phyloP scores from a whole-genome alignment of 92 coral and sea anemone genomes.

The Palythoa grandiflora region DNA sequence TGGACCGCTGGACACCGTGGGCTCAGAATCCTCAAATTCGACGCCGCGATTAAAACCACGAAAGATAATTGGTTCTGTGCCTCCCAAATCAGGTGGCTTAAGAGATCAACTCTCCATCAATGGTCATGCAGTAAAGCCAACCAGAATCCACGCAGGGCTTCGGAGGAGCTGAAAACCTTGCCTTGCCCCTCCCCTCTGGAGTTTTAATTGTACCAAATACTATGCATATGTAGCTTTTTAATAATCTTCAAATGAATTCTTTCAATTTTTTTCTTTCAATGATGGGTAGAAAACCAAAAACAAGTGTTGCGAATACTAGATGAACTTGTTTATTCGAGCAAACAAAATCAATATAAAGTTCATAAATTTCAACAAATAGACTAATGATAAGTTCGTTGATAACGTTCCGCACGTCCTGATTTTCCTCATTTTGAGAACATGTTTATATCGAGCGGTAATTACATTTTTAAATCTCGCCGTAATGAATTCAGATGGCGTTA shows the following conservation, averaged over 20 bases:
- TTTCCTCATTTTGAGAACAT: neutral
- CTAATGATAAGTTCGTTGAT: too few species aligned
- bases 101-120: constrained; percentile 81
- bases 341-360: neutral
- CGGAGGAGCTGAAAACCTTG: constrained; percentile 16
- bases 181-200: neutral
- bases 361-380: neutral
- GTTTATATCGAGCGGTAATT: neutral
- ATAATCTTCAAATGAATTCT: neutral
- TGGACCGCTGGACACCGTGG: constrained; percentile 78
- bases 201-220: neutral
- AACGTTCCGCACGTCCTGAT: neutral
- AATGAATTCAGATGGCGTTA: neutral
- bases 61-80: constrained; percentile 49
- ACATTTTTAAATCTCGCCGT: neutral
- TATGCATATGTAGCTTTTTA: neutral
- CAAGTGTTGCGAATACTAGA: neutral
- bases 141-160: constrained; percentile 58
- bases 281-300: neutral
- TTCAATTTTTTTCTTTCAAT: neutral
- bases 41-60: constrained; percentile 86
- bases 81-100: constrained; percentile 62
- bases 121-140: constrained; percentile 85
- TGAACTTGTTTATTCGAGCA: neutral
- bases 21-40: constrained; percentile 85